These are phyloP conservation scores for Drosophila falleni DNA, from an alignment of 2,888 invertebrate species.

Conservation along the genomic window DNA sequence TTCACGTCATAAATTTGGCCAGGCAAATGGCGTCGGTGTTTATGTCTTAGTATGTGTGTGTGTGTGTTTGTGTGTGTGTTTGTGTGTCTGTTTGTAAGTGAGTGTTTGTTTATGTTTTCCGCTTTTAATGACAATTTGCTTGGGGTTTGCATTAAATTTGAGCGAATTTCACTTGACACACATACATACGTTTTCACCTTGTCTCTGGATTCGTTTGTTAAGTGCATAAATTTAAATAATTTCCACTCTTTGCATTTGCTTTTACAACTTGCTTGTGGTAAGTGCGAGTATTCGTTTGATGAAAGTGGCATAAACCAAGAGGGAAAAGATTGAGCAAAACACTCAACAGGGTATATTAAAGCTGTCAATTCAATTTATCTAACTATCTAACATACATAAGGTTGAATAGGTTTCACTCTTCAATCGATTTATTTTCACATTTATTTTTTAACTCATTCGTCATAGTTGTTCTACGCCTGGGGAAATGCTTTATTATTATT, in stretches of 20 bases:
- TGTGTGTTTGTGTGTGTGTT: slow-evolving; percentile 19
- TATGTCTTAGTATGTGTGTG: slow-evolving; percentile 55
- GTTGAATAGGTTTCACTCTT: slow-evolving; percentile 1
- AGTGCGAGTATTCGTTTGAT: slow-evolving; percentile 26
- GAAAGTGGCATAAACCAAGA: slow-evolving; percentile 1
- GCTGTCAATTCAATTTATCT: slow-evolving; percentile 17
- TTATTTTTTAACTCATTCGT: neutral
- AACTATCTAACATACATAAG: neutral
- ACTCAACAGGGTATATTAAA: slow-evolving; percentile 17
- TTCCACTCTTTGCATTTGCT: slow-evolving; percentile 54
- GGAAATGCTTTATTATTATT: neutral
- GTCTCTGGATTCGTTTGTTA: slow-evolving; percentile 22
- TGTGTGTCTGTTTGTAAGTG: slow-evolving; percentile 28
- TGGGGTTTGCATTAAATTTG: slow-evolving; percentile 75
- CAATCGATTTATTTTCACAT: slow-evolving; percentile 4
- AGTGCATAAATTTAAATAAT: slow-evolving; percentile 78
- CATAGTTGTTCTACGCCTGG: neutral
- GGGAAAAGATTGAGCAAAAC: neutral
- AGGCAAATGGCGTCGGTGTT: slow-evolving; percentile 72
- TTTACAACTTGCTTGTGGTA: slow-evolving; percentile 39
- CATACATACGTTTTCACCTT: slow-evolving; percentile 42
- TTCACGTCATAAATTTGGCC: slow-evolving; percentile 79
- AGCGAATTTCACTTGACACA: slow-evolving; percentile 74
- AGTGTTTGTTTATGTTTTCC: slow-evolving; percentile 45
- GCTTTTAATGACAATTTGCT: slow-evolving; percentile 81